Percentiles rank a stretch among this genome's conserved stretches.
Conservation (phyloP, 2,888 invertebrate genomes). For the Pachycephus smyrnensis region DNA sequence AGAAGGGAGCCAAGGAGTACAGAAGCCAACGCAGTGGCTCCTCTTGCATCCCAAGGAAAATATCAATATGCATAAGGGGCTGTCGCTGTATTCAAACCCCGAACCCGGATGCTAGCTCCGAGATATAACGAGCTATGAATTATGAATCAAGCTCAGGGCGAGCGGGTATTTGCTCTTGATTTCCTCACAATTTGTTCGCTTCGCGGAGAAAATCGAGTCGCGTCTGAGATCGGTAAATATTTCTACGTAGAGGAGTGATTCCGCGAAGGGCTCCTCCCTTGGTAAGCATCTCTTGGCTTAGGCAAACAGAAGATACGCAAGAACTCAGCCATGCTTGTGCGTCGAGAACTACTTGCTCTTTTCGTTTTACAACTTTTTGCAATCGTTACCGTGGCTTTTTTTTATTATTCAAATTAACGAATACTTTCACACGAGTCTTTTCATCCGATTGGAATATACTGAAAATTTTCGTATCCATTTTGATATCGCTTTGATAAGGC, state of each 20-base stretch:
- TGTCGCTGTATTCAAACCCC: slow-evolving; percentile 19
- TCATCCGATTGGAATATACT: too few relatives aligned
- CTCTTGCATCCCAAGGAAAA: slow-evolving; percentile 12
- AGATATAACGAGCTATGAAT: slow-evolving; percentile 43
- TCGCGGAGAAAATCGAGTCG: slow-evolving; percentile 1
- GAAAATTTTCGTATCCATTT: too few relatives aligned
- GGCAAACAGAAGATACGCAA: neutral
- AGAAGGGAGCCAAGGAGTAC: too few relatives aligned
- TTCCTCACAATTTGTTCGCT: slow-evolving; percentile 20
- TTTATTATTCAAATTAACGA: too few relatives aligned
- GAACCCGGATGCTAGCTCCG: slow-evolving; percentile 11
- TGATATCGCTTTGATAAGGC: too few relatives aligned
- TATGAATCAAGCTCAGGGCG: slow-evolving; percentile 34
- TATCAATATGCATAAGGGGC: slow-evolving; percentile 38
- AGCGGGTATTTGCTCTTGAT: slow-evolving; percentile 24
- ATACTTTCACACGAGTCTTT: too few relatives aligned
- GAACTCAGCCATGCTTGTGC: neutral
- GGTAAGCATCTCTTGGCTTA: neutral
- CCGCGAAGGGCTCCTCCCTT: too few relatives aligned
- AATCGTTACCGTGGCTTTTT: too few relatives aligned
- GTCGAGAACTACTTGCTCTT: too few relatives aligned
- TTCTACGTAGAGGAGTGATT: neutral
- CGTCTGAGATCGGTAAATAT: neutral
- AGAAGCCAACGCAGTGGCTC: neutral
- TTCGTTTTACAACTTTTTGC: too few relatives aligned